Base-by-base conservation (phyloP, 2,797 vertebrate genomes). In the Eleutherodactylus coqui region DNA sequence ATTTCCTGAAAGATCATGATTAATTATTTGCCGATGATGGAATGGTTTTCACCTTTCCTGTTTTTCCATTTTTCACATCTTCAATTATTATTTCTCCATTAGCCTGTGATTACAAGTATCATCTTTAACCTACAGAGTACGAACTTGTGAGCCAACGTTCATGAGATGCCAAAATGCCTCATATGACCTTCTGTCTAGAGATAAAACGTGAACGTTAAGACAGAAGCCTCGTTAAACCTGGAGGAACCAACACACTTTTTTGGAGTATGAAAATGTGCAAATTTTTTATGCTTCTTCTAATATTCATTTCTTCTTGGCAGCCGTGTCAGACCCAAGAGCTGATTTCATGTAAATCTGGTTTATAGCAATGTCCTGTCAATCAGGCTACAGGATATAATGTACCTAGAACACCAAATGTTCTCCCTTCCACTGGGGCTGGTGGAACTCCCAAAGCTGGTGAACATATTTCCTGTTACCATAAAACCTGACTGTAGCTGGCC, bases 391-490 rank as follows among this genome's bases (percentile, higher is more conserved):
- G 69, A 87, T 84, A 87, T 84, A 87, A 38, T 41, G 82, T 87
- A 55, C 82, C 82, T 49, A 79, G 69, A 64, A 80, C 67, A 75
- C 75, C 67, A 47, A 87, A 81, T 41, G 19, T 47, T 75, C 76
- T 73, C 75, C 64, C 64, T 75, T 87, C 76, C 76, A 75, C 67
- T 80, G 82, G 76, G 82, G 76, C 69, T 45, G 82, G 76, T 87
- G 69, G 79, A 84, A 75, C 34, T 87, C 86, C 86, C 86, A 75
- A 79, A 87, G 86, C 86, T 80, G 86, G 86, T 87, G 82, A 87
- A 83, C 76, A 87, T 87, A 87, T 87, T 87, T 87, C 86, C 86
- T 87, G 82, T 87, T 87, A 60, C 82, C 82, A 79, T 87, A 87
- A 87, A 87, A 87, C 13, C 53, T 32, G 36, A 75, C 76, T 79